Base-by-base conservation (phyloP, 2,113 vertebrate species). In the Garra rufa region DNA sequence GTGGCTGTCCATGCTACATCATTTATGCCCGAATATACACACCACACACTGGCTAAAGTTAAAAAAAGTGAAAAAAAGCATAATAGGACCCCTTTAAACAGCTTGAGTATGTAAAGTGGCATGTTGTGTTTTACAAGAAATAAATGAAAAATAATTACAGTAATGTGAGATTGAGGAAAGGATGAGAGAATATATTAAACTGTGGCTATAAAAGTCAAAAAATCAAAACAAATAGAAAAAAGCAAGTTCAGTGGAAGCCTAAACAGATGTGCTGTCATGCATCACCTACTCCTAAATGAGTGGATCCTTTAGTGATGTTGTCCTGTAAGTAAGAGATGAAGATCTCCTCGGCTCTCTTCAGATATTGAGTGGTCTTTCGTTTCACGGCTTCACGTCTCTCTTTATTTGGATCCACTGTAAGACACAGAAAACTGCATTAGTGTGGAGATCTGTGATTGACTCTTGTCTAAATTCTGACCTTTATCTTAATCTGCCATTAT, bases 291-390 rank as follows among this genome's bases (percentile, higher is more conserved):
- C 93, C 94, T 91, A 94, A 93, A 0, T 93, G 86, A 89, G 93
- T 84, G 90, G 65, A 91, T 43, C 93, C 94, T 0, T 88, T 93
- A 3, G 94, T 93, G 0, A 96, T 90, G 3, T 94, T 95, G 89
- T 95, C 93, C 90, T 99, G 97, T 24, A 99, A 93, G 92, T 99
- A 97, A 85, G 96, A 97, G 38, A 94, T 98, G 89, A 99, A 99
- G 92, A 99, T 99, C 85, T 99, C 98, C 82, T 99, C 98, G 0
- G 98, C 98, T n/a, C 97, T 95, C 90, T 95, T 96, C 83, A 99
- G 93, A 90, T 99, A 99, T 88, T 99, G 97, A 0, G 97, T 96
- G 14, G 98, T 98, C 90, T 99, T 99, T 88, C 97, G 82, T 89
- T 98, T 99, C 76, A 99, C 98, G 0, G 98, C 98, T 90, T 99